Percentiles rank a stretch among this genome's conserved stretches.
phyloP scores from a whole-genome alignment of 2,888 invertebrate genomes.

The Cotesia congregata region DNA sequence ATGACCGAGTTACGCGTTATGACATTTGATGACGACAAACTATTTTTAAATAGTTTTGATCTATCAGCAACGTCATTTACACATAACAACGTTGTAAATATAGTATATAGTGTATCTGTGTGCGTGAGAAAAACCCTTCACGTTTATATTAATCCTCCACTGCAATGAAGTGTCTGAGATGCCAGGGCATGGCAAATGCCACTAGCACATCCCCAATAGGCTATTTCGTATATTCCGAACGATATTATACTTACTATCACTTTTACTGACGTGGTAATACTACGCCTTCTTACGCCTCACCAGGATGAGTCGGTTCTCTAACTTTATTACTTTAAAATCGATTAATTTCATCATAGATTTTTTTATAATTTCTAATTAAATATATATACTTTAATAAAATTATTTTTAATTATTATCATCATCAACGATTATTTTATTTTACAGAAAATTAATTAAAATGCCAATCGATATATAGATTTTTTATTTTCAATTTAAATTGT shows the following conservation, averaged over 20 bases:
- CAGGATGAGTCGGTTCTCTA: background rate
- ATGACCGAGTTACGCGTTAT: background rate
- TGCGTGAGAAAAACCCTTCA: constrained; percentile 26
- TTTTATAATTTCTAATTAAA: constrained; percentile 4
- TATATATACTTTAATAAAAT: background rate
- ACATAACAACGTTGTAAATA: background rate
- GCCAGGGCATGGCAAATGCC: constrained; percentile 47
- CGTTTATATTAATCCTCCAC: background rate
- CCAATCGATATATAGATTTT: background rate
- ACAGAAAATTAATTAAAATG: background rate
- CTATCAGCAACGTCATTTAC: background rate
- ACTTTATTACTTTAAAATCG: background rate
- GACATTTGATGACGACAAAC: constrained; percentile 3
- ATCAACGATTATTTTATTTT: background rate
- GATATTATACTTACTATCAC: constrained; percentile 2
- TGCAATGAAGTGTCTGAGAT: constrained; percentile 18
- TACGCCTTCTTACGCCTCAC: constrained; percentile 4
- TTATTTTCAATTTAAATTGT: background rate
- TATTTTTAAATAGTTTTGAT: background rate
- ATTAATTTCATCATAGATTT: background rate
- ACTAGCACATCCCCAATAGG: constrained; percentile 46
- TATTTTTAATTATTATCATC: background rate
- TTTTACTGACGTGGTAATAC: constrained; percentile 8
- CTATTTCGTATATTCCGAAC: constrained; percentile 23
- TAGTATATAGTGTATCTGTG: background rate